Evolutionary conservation across 2,888 invertebrate species (phyloP).

Genomic region (Alcis repandata): DNA sequence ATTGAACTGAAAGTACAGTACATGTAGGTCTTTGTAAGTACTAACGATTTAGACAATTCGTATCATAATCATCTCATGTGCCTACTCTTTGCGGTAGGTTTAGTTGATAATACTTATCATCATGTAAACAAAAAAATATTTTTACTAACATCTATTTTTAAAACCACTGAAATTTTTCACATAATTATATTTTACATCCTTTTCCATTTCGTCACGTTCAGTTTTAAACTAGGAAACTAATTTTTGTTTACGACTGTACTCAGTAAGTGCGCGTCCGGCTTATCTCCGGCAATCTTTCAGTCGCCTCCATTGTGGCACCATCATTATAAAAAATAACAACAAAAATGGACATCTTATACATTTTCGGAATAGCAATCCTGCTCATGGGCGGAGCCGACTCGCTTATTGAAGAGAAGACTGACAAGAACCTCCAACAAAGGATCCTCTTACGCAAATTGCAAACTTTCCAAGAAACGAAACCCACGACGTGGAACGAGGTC

Average conservation of each 20-base stretch:
- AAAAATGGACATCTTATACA: slow-evolving; percentile 70
- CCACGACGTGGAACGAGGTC: slow-evolving; percentile 74
- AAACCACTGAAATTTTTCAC: background rate
- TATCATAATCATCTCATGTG: too few species aligned
- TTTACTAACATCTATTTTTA: too few species aligned
- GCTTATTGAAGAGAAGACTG: slow-evolving; percentile 52
- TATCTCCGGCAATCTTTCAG: slow-evolving; percentile 74
- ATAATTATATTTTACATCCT: too few species aligned
- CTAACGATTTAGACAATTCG: too few species aligned
- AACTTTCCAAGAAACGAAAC: slow-evolving; percentile 64
- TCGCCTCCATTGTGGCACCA: slow-evolving; percentile 65
- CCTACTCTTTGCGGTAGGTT: too few species aligned
- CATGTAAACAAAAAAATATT: too few species aligned
- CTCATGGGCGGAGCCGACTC: slow-evolving; percentile 63
- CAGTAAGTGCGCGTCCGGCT: slow-evolving; percentile 60
- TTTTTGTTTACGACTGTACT: slow-evolving; percentile 61
- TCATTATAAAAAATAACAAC: slow-evolving; percentile 59
- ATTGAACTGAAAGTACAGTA: background rate
- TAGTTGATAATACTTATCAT: too few species aligned
- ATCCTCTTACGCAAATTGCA: slow-evolving; percentile 75
- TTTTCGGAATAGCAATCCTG: slow-evolving; percentile 64
- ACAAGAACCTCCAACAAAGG: slow-evolving; percentile 54
- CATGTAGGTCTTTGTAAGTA: too few species aligned
- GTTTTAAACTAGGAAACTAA: slow-evolving; percentile 16
- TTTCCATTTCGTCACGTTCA: slow-evolving; percentile 9